A percentile compares a stretch with the other conserved stretches of the same genome.
These are phyloP conservation scores for Clitarchus hookeri DNA, from an alignment of 2,888 invertebrate genomes.

Conservation along the genomic window DNA sequence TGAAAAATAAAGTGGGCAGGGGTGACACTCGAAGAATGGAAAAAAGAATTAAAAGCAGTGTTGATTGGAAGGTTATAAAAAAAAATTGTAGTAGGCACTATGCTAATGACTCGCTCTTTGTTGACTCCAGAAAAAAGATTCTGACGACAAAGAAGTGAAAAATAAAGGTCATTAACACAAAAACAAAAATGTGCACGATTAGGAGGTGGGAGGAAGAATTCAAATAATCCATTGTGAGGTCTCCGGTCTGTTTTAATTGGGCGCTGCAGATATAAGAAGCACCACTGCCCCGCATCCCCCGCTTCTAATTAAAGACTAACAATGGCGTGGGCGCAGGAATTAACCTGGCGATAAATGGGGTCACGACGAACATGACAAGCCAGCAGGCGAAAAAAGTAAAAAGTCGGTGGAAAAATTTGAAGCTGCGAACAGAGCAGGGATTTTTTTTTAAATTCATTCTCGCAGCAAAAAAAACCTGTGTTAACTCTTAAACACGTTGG, in stretches of 20 bases:
- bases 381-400: not conserved
- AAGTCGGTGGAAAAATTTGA: not conserved
- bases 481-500: no score
- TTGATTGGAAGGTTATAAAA: not conserved
- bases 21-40: no score
- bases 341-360: conserved; percentile 7
- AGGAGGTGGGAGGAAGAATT: not conserved
- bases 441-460: not conserved
- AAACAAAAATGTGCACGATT: conserved; percentile 14
- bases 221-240: not conserved
- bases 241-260: not conserved
- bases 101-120: not conserved
- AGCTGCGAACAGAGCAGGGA: not conserved
- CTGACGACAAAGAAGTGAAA: not conserved
- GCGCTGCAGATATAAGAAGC: conserved; percentile 9
- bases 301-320: conserved; percentile 3
- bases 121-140: not conserved
- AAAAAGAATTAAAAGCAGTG: not conserved
- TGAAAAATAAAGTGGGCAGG: no score
- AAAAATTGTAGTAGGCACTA: not conserved
- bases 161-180: not conserved
- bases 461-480: no score
- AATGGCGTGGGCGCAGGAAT: not conserved
- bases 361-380: not conserved
- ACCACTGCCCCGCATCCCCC: not conserved